Base-by-base conservation (phyloP, 2,113 vertebrate genomes). In the Pedetes capensis region DNA sequence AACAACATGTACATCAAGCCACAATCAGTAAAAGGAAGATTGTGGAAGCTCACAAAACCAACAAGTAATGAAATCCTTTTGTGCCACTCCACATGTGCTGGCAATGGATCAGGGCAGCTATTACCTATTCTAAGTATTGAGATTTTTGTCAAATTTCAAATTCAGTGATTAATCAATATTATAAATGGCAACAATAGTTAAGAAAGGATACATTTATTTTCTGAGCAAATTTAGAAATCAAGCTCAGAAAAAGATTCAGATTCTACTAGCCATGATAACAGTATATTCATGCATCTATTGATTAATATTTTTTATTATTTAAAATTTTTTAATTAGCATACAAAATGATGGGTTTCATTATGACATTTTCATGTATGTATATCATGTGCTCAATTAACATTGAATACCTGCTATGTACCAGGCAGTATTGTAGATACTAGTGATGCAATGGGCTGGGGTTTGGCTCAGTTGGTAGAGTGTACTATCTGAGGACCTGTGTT, bases 61-160 rank as follows among this genome's bases (percentile, higher is more conserved):
- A 85, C 29, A 78, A 61, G 81, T 89, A 88, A 78, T 22, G 27
- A 96, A 88, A 86, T 32, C 49, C n/a, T 76, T 87, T 55, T 85
- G 76, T 66, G 68, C 12, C 39, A 39, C 63, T 68, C 39, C 32
- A 95, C 34, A 72, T 82, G 82, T 44, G 2, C 6, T 97, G 66
- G 25, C 44, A 90, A 72, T 81, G 81, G 51, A 57, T 66, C 55
- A 53, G 17, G 47, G n/a, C 27, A 64, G 18, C 78, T 82, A 23
- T 34, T 51, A 82, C 59, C 69, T 74, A 57, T 66, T 80, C 71
- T 75, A 57, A 47, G 13, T 85, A 75, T 39, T 75, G 44, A 94
- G 42, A 39, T 61, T 88, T 89, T 91, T 95, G 69, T 88, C 22
- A 83, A 80, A 87, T 95, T 85, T 80, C 59, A 75, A 92, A 75